Conservation (phyloP, 2,113 vertebrate species). For the Mionectes macconnelli region DNA sequence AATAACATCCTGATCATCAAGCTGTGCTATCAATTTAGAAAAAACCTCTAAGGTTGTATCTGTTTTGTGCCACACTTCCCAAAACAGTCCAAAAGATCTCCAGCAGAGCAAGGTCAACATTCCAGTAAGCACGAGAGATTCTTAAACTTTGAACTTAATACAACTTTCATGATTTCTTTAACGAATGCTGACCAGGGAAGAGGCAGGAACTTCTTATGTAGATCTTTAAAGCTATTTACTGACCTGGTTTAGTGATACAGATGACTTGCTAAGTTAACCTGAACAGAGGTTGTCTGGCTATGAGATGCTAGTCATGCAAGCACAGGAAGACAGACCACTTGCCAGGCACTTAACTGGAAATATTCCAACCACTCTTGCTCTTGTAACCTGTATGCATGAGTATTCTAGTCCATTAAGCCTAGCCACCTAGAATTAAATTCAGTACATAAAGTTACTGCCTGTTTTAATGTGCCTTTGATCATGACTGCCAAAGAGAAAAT, state of each 20-base stretch:
- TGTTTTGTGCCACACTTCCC: background rate
- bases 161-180: background rate
- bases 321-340: background rate
- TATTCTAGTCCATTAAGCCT: background rate
- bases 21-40: background rate
- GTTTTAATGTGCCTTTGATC: background rate
- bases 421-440: background rate
- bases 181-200: background rate
- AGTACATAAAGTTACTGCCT: background rate
- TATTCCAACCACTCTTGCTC: background rate
- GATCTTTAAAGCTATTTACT: background rate
- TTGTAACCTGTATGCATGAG: background rate
- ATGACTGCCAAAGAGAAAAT: background rate
- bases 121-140: background rate
- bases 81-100: background rate
- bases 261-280: background rate
- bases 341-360: background rate
- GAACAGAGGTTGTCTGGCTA: background rate
- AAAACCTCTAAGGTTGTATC: background rate
- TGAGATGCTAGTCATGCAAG: background rate
- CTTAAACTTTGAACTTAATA: background rate
- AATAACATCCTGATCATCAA: background rate
- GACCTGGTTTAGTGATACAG: background rate
- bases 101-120: background rate
- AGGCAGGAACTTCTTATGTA: background rate